Evolutionary conservation across 1,140 invertebrate species (phyloP).

Genomic region (Stenopsyche tienmushanensis): DNA sequence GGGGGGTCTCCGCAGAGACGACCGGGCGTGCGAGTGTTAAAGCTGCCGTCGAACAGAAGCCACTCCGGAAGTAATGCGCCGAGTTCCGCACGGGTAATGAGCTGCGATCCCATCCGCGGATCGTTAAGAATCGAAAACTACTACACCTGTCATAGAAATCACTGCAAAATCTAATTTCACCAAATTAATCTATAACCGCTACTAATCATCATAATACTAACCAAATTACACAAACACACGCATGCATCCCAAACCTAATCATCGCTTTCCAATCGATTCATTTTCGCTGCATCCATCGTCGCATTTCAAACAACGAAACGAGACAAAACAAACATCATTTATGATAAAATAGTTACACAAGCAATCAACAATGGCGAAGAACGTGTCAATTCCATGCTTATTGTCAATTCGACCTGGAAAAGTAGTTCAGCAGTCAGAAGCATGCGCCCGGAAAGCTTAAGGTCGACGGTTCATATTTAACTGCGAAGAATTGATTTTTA

Average conservation of each 20-base stretch:
- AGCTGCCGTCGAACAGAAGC: not conserved
- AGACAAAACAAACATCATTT: too few species aligned
- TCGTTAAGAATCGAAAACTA: constrained; percentile 17
- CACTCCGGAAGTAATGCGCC: constrained; percentile 1
- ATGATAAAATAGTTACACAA: too few species aligned
- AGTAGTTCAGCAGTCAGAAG: too few species aligned
- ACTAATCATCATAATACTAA: constrained; percentile 23
- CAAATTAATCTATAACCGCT: constrained; percentile 25
- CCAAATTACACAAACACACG: not conserved
- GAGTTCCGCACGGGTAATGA: not conserved
- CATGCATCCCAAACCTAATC: not conserved
- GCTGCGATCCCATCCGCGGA: not conserved
- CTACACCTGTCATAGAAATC: constrained; percentile 24
- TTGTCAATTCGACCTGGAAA: too few species aligned
- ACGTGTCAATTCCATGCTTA: too few species aligned
- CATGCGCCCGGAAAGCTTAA: too few species aligned
- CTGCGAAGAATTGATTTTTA: too few species aligned
- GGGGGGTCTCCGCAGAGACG: not conserved
- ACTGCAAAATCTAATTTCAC: constrained; percentile 29
- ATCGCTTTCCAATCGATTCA: too few species aligned
- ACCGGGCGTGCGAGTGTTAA: not conserved
- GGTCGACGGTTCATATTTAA: too few species aligned
- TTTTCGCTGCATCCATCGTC: too few species aligned
- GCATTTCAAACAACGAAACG: too few species aligned
- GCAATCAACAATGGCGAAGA: too few species aligned